A percentile compares a stretch with the other conserved stretches of the same genome.
phyloP scores from a whole-genome alignment of 2,797 vertebrate species.

The Ataeniobius toweri region DNA sequence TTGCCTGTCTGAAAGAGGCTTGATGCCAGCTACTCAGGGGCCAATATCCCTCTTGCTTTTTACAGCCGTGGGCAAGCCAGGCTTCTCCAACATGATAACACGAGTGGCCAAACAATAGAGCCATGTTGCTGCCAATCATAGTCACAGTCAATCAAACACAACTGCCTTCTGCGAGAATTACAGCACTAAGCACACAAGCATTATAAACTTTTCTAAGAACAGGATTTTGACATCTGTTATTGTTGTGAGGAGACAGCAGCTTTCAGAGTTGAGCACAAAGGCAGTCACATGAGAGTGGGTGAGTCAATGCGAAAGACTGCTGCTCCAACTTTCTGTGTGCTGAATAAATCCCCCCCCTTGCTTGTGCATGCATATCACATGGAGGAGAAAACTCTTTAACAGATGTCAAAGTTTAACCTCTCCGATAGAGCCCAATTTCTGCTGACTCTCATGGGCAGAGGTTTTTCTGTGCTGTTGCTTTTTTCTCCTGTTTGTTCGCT shows the following conservation, averaged over 20 bases:
- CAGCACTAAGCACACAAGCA: conserved; percentile 57
- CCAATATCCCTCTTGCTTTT: conserved; percentile 72
- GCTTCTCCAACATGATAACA: conserved; percentile 70
- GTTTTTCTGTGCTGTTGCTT: conserved; percentile 31
- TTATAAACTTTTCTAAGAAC: conserved; percentile 68
- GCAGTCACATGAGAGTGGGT: conserved; percentile 32
- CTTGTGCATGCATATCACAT: conserved; percentile 36
- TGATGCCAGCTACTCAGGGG: conserved; percentile 70
- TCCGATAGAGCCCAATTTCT: conserved; percentile 24
- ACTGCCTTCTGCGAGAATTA: conserved; percentile 57
- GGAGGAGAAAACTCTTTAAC: conserved; percentile 34
- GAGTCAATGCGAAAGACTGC: conserved; percentile 40
- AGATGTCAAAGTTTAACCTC: conserved; percentile 66
- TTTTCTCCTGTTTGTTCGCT: conserved; percentile 56
- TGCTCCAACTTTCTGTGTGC: conserved; percentile 12
- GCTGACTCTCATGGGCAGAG: conserved; percentile 57
- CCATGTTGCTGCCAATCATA: conserved; percentile 75
- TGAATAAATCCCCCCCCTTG: conserved; percentile 34
- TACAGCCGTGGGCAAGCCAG: conserved; percentile 60
- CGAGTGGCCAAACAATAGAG: conserved; percentile 66
- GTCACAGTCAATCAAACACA: conserved; percentile 72
- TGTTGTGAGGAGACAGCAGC: conserved; percentile 60
- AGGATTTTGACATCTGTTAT: conserved; percentile 69
- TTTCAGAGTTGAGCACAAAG: conserved; percentile 56
- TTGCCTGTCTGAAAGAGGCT: conserved; percentile 70